A percentile compares a stretch with the other conserved stretches of the same genome.
phyloP scores from a whole-genome alignment of 2,888 invertebrate species.

The Hypercompe scribonia region DNA sequence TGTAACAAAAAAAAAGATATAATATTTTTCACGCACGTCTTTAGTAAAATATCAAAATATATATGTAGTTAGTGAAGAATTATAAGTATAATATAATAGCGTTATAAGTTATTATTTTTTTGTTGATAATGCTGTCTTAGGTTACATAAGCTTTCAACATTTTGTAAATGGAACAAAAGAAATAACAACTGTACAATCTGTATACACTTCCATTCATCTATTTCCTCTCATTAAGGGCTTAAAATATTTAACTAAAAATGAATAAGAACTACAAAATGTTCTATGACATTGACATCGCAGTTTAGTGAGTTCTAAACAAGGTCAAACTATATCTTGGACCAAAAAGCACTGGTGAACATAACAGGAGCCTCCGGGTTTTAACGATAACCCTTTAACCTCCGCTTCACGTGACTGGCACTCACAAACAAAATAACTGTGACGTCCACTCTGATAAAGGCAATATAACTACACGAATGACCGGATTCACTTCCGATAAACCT shows the following conservation, averaged over 20 bases:
- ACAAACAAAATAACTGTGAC: conserved; percentile 44
- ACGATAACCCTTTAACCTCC: conserved; percentile 37
- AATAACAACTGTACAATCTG: neutral
- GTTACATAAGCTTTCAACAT: too few species aligned
- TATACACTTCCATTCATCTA: neutral
- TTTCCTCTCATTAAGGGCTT: neutral
- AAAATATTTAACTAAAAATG: neutral
- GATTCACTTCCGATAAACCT: conserved; percentile 32
- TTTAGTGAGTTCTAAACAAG: conserved; percentile 2
- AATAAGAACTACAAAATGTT: neutral
- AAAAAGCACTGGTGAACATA: conserved; percentile 30
- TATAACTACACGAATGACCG: conserved; percentile 16
- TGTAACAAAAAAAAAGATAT: conserved; percentile 64
- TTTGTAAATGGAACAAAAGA: neutral
- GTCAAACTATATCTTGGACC: conserved; percentile 3
- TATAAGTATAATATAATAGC: too few species aligned
- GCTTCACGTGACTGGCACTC: conserved; percentile 40
- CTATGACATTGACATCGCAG: neutral
- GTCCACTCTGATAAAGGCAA: conserved; percentile 29
- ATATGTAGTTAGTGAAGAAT: too few species aligned
- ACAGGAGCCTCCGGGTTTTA: conserved; percentile 20
- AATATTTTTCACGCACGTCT: neutral
- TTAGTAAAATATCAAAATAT: neutral
- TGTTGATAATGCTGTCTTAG: too few species aligned
- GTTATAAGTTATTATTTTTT: too few species aligned